phyloP scores from a whole-genome alignment of 2,113 vertebrate genomes.

The Labrus mixtus region DNA sequence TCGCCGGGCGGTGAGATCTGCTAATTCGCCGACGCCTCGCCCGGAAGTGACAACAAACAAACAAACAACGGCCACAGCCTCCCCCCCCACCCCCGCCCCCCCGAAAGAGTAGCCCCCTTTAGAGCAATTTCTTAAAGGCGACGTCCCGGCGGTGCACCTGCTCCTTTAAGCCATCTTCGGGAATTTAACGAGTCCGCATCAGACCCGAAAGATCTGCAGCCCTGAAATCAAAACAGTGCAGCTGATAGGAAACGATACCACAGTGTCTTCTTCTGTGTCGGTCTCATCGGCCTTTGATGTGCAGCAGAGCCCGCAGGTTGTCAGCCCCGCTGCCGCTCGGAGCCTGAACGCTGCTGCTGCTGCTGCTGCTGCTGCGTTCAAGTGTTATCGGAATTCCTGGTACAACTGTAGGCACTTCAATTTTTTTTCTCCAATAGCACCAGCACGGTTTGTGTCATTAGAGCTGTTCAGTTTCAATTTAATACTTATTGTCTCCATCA shows the following conservation, averaged over 20 bases:
- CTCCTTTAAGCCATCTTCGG: neutral
- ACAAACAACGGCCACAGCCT: slow-evolving; percentile 23
- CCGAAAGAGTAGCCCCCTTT: slow-evolving; percentile 12
- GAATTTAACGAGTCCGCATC: fast-evolving
- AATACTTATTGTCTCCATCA: neutral
- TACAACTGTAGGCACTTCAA: neutral
- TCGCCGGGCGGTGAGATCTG: slow-evolving; percentile 25
- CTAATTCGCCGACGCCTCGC: slow-evolving; percentile 36
- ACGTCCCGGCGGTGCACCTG: slow-evolving; percentile 39
- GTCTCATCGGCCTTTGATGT: slow-evolving; percentile 8
- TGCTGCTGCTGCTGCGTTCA: slow-evolving; percentile 59
- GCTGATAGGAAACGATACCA: fast-evolving
- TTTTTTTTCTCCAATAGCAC: neutral
- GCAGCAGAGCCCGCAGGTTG: slow-evolving; percentile 9
- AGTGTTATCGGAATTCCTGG: neutral
- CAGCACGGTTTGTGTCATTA: neutral
- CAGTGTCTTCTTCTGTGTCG: neutral
- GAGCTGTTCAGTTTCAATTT: neutral
- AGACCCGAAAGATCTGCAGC: neutral
- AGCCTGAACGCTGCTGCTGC: slow-evolving; percentile 3
- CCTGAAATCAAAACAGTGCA: neutral
- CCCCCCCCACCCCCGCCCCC: too few species aligned
- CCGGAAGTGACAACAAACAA: slow-evolving; percentile 75
- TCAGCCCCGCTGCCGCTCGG: neutral
- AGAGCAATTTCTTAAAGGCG: neutral